Evolutionary conservation across 2,113 vertebrate species (phyloP).

Genomic region (Puffinus mauretanicus): DNA sequence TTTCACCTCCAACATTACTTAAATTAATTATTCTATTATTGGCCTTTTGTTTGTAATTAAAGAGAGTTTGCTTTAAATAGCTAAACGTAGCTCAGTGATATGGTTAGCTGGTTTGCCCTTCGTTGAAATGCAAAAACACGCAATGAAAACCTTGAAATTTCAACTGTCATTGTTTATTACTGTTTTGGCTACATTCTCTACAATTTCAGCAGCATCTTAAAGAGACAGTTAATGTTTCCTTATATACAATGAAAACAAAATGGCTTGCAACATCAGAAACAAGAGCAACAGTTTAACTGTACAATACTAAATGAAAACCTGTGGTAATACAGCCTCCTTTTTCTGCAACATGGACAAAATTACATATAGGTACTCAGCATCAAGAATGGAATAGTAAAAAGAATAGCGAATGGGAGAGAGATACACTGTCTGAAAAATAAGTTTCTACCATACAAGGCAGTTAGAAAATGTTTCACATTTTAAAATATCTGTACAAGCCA

Average conservation of each 20-base stretch:
- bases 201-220: conserved; percentile 86
- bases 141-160: conserved; percentile 72
- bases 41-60: not conserved
- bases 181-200: conserved; percentile 86
- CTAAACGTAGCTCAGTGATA: not conserved
- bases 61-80: not conserved
- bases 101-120: not conserved
- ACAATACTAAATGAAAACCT: conserved; percentile 78
- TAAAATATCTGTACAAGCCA: conserved; percentile 80
- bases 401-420: conserved; percentile 70
- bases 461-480: conserved; percentile 82
- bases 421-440: conserved; percentile 73
- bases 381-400: conserved; percentile 74
- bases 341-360: conserved; percentile 78
- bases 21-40: not conserved
- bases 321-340: conserved; percentile 75
- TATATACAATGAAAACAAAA: conserved; percentile 85
- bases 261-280: conserved; percentile 82
- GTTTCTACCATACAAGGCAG: conserved; percentile 77
- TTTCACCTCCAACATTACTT: not conserved
- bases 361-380: conserved; percentile 76
- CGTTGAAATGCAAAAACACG: conserved; percentile 32
- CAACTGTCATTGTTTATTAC: conserved; percentile 84
- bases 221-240: conserved; percentile 82
- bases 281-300: conserved; percentile 80